Percentiles rank a stretch among this genome's conserved stretches.
These are phyloP conservation scores for Burhinus oedicnemus DNA, from an alignment of 2,113 vertebrate genomes.

Conservation along the genomic window DNA sequence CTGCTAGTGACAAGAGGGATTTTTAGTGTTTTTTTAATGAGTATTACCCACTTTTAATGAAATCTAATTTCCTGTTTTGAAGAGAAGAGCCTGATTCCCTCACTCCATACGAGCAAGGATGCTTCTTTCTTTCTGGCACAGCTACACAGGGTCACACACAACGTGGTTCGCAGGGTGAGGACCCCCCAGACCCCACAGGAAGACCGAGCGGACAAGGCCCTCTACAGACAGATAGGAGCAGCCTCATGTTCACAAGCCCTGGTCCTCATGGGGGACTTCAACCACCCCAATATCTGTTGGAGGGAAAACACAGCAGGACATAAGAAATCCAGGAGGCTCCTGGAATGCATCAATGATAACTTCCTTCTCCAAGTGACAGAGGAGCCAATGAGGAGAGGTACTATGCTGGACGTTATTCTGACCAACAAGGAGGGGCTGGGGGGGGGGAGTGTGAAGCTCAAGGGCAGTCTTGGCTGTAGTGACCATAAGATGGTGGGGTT, in stretches of 20 bases:
- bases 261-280: too few relatives aligned
- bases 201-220: too few relatives aligned
- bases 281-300: too few relatives aligned
- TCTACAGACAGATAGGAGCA: too few relatives aligned
- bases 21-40: not conserved
- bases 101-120: not conserved
- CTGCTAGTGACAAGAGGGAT: not conserved
- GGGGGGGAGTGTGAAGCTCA: not conserved
- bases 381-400: not conserved
- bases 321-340: too few relatives aligned
- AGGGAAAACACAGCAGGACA: too few relatives aligned
- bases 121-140: not conserved
- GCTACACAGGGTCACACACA: not conserved
- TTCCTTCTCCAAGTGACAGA: too few relatives aligned
- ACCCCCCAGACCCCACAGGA: not conserved
- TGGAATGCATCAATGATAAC: too few relatives aligned
- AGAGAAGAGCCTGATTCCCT: not conserved
- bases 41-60: not conserved
- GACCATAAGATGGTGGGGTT: not conserved
- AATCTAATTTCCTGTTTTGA: not conserved
- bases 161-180: rapidly evolving
- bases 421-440: not conserved
- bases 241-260: too few relatives aligned
- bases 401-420: not conserved
- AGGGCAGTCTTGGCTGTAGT: not conserved